Base-by-base conservation (phyloP, 1,140 invertebrate species). In the Drosophila kepulauana region DNA sequence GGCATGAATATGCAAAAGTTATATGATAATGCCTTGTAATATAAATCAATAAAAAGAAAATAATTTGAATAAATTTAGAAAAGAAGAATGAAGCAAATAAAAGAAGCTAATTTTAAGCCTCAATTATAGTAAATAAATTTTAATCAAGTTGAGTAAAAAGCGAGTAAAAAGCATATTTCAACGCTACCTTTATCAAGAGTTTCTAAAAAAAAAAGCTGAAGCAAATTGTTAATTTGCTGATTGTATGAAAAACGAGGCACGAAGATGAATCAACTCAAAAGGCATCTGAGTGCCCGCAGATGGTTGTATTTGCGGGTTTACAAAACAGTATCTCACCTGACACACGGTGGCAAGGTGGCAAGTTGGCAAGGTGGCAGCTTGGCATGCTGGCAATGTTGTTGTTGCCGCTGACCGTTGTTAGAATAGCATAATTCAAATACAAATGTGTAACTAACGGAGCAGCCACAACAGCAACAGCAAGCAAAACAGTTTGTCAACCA, bases 401-500 rank as follows among this genome's bases (percentile, higher is more conserved):
- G 49, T 7, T 59, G 38, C 6, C 13, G 20, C 8, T 46, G 16
- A 56, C 51, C 45, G 43, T 66, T 48, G 69, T 66, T 67, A 52
- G 52, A 66, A 58, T 67, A 5, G 15, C 62, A 58, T 33, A 52
- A 38, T 49, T 43, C 59, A 30, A 20, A 46, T 30, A 30, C 35
- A 62, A 56, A 61, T 56, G 54, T 74, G 64, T 58, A 35, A 33
- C 64, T 28, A 68, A 45, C 80, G 15, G 43, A 15, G 78, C 16
- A 41, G 38, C 28, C 52, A 51, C 45, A n/a, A 43, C 71, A 61
- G 33, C 43, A 35, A 35, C 43, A 68, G 30, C 46, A 58, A 59
- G 72, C 51, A 73, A 71, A 78, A 87, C 77, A 62, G 66, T 67
- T 79, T 84, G 70, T 73, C 77, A 84, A 88, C 85, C 78, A 66